These are phyloP conservation scores for Propithecus perrieri DNA, from an alignment of 2,797 vertebrate genomes.

Conservation along the genomic window DNA sequence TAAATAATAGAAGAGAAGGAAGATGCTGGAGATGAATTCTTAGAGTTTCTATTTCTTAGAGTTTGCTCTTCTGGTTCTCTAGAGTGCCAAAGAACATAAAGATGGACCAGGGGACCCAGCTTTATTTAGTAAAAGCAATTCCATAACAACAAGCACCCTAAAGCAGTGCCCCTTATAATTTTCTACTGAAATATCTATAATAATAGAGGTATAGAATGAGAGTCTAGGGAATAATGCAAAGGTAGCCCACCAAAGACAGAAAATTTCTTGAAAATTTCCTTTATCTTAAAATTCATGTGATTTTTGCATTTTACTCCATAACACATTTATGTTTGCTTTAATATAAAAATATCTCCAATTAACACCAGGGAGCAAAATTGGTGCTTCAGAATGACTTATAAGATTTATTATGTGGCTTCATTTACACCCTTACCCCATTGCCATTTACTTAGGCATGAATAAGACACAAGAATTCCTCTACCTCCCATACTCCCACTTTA, in stretches of 20 bases:
- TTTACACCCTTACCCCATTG: background rate
- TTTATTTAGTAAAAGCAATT: background rate
- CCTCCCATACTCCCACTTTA: background rate
- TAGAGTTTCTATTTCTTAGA: background rate
- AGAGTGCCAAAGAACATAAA: background rate
- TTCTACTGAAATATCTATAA: background rate
- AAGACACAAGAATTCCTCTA: background rate
- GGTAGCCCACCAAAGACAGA: background rate
- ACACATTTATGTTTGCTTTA: background rate
- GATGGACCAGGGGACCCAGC: background rate
- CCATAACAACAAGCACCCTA: background rate
- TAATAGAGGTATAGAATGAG: background rate
- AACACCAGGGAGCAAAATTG: background rate
- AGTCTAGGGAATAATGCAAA: background rate
- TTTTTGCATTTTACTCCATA: constrained; percentile 42
- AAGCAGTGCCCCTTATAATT: background rate
- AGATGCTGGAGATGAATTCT: background rate
- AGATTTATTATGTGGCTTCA: background rate
- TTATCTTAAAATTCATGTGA: background rate
- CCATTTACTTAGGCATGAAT: background rate
- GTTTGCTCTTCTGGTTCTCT: background rate
- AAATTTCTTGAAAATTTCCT: background rate
- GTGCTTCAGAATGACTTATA: background rate
- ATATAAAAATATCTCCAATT: background rate
- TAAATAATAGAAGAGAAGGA: background rate